Evolutionary conservation across 2,888 invertebrate species (phyloP).

Genomic region (Gerris lacustris): DNA sequence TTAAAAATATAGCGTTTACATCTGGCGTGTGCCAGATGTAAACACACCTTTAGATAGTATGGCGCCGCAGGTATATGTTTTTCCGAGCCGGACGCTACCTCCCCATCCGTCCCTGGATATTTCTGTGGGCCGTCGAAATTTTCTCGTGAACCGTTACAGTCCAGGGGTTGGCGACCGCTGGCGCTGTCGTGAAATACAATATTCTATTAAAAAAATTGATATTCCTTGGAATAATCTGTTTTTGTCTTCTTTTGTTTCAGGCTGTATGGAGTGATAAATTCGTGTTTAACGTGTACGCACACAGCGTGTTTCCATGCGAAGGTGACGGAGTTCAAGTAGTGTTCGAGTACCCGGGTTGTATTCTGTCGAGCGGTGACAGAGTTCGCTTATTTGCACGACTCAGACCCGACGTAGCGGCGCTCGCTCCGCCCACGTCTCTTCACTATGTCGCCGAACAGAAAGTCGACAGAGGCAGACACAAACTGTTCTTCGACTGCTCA

Average conservation of each 20-base stretch:
- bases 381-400: conserved; percentile 68
- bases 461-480: conserved; percentile 59
- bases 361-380: conserved; percentile 52
- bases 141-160: too few species aligned
- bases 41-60: too few species aligned
- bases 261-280: conserved; percentile 77
- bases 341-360: conserved; percentile 74
- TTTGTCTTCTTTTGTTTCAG: conserved; percentile 37
- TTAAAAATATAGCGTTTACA: too few species aligned
- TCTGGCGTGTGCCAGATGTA: too few species aligned
- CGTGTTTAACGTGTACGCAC: conserved; percentile 70
- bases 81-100: too few species aligned
- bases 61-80: too few species aligned
- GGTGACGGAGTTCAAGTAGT: conserved; percentile 59
- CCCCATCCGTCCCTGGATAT: too few species aligned
- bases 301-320: conserved; percentile 72
- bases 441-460: conserved; percentile 54
- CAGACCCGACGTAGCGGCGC: conserved; percentile 53
- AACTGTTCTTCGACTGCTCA: conserved; percentile 64
- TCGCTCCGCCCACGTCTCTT: conserved; percentile 51
- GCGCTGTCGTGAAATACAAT: too few species aligned
- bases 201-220: too few species aligned
- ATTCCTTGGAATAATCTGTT: too few species aligned
- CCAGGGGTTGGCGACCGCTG: too few species aligned
- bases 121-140: too few species aligned